A percentile compares a stretch with the other conserved stretches of the same genome.
Conservation (phyloP, 2,888 invertebrate species). For the Sinhomidia bicolor region DNA sequence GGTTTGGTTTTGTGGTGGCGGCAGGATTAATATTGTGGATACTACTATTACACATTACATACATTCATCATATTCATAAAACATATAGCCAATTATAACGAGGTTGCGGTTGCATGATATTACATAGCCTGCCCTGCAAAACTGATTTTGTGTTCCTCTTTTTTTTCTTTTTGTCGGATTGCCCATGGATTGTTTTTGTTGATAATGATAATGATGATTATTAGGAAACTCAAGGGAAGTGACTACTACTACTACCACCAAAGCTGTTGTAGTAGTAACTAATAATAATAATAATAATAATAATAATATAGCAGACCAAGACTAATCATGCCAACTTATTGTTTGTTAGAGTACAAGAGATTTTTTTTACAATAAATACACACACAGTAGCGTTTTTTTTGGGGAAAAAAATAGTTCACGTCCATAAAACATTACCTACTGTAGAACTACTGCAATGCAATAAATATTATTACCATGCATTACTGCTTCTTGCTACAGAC, state of each 20-base stretch:
- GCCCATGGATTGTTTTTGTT: constrained; percentile 8
- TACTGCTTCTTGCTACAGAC: neutral
- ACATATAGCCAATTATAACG: neutral
- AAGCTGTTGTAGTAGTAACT: too few species aligned
- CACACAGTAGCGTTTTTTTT: neutral
- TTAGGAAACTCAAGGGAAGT: constrained; percentile 40
- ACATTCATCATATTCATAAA: neutral
- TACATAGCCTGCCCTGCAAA: constrained; percentile 1
- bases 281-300: too few species aligned
- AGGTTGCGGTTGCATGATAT: constrained; percentile 9
- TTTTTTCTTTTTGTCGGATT: constrained; percentile 5
- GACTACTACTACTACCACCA: too few species aligned
- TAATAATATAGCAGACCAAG: too few species aligned
- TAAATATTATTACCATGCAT: neutral
- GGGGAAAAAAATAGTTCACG: constrained; percentile 5
- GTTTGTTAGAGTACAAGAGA: too few species aligned
- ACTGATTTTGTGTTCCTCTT: constrained; percentile 25
- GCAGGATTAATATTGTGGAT: neutral
- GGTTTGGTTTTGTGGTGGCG: too few species aligned
- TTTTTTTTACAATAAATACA: neutral
- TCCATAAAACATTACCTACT: constrained; percentile 14
- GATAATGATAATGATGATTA: constrained; percentile 15
- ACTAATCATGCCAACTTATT: too few species aligned
- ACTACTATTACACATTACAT: neutral
- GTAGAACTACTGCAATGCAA: too few species aligned